phyloP scores from a whole-genome alignment of 2,888 invertebrate species.

The Drosophila mayaguana region DNA sequence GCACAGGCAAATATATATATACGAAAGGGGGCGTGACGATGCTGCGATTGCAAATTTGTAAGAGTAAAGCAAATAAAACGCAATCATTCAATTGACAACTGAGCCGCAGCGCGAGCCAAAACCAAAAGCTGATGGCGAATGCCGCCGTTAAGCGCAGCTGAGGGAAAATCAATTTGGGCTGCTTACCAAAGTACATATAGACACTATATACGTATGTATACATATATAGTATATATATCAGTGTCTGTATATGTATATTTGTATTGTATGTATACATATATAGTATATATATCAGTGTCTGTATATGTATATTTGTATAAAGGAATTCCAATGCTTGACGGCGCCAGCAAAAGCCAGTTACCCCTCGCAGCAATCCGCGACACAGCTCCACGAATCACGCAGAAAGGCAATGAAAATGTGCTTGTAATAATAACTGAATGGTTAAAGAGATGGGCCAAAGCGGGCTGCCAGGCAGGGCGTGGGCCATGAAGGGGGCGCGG shows the following conservation, averaged over 20 bases:
- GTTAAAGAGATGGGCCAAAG: background rate
- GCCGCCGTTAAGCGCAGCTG: constrained; percentile 42
- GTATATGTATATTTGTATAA: constrained; percentile 26
- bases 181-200: constrained; percentile 5
- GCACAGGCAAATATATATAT: background rate
- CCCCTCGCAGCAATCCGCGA: constrained; percentile 6
- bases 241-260: background rate
- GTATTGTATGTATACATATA: background rate
- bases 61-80: constrained; percentile 75
- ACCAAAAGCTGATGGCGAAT: constrained; percentile 24
- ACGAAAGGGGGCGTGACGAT: background rate
- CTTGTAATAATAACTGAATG: constrained; percentile 75
- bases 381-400: constrained; percentile 26
- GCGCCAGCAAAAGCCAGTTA: constrained; percentile 61
- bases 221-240: background rate
- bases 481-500: background rate
- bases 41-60: constrained; percentile 49
- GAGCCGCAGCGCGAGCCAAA: constrained; percentile 51
- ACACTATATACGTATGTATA: background rate
- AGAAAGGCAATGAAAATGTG: constrained; percentile 76
- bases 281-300: background rate
- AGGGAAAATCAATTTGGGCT: constrained; percentile 70
- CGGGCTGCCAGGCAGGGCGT: background rate
- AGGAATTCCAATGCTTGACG: constrained; percentile 61
- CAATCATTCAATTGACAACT: constrained; percentile 80